Base-by-base conservation (phyloP, 1,140 invertebrate genomes). In the Cryptotermes secundus region DNA sequence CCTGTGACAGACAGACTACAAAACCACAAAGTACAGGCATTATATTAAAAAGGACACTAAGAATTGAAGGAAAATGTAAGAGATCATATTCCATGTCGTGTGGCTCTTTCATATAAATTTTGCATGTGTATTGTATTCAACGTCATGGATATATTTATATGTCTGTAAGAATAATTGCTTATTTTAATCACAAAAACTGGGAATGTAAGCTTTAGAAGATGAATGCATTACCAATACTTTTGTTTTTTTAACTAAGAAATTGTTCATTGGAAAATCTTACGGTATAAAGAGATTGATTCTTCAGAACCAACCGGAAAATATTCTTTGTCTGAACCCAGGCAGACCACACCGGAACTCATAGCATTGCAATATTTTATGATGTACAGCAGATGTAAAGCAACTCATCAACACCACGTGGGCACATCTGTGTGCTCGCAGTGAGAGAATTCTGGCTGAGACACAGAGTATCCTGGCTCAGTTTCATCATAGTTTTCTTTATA, bases 1-100 rank as follows among this genome's bases (percentile, higher is more conserved):
- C 59, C 59, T 65, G 59, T 65, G 59, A 65, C 59, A 65, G 59
- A 65, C 59, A 65, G 59, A n/a, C 59, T 65, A n/a, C 59, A 65
- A 65, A 65, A 65, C 59, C 59, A 65, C 59, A n/a, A n/a, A 65
- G 59, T 65, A n/a, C 26, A 65, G 59, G 19, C 53, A n/a, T n/a
- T n/a, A n/a, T n/a, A 9, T 59, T 59, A 59, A 59, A 59, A 65
- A 65, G 3, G 26, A n/a, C 12, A 65, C 45, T 12, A 45, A 45
- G 45, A 31, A 26, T 2, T 65, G n/a, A 26, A 7, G n/a, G 59
- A n/a, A 65, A 65, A 45, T 65, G 59, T 65, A 65, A 12, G 19
- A 31, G 26, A 65, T 65, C 7, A 65, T 65, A 65, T 65, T n/a
- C 3, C n/a, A 4, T n/a, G 6, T 4, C 26, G 4, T 65, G 24